A percentile compares a stretch with the other conserved stretches of the same genome.
Evolutionary conservation across 2,888 invertebrate genomes (phyloP).

Genomic region (Diloba caeruleocephala): DNA sequence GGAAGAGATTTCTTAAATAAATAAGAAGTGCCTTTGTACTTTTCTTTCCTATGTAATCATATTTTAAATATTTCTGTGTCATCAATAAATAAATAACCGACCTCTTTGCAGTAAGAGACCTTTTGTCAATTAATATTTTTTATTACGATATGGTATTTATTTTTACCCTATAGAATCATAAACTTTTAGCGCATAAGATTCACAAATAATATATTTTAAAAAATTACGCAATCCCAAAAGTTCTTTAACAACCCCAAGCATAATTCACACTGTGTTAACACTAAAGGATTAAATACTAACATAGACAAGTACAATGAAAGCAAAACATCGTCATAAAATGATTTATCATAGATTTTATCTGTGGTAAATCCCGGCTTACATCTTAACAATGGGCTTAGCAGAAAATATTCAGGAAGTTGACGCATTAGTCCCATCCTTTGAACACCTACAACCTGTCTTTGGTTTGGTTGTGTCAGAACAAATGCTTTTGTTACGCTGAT

Average conservation of each 20-base stretch:
- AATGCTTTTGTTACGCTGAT: slow-evolving; percentile 72
- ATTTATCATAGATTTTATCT: slow-evolving; percentile 68
- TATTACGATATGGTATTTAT: no score
- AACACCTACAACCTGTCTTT: slow-evolving; percentile 65
- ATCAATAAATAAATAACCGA: no score
- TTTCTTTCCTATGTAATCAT: no score
- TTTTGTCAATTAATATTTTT: no score
- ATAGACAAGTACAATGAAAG: slow-evolving; percentile 41
- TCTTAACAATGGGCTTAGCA: slow-evolving; percentile 58
- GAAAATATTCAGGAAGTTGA: slow-evolving; percentile 80
- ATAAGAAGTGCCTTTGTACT: no score
- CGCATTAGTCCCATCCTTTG: slow-evolving; percentile 70
- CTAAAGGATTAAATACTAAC: slow-evolving; percentile 44
- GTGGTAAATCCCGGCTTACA: slow-evolving; percentile 67
- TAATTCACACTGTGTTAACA: slow-evolving; percentile 24
- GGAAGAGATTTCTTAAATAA: no score
- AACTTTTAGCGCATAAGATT: no score
- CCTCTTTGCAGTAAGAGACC: no score
- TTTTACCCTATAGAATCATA: no score
- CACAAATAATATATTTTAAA: neutral
- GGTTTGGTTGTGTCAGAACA: slow-evolving; percentile 36
- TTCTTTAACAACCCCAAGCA: neutral
- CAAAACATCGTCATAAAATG: slow-evolving; percentile 55
- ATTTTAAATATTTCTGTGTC: no score
- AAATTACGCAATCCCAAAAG: slow-evolving; percentile 34